Conservation (phyloP, 2,797 vertebrate genomes). For the Enteromius unitaeniatus region DNA sequence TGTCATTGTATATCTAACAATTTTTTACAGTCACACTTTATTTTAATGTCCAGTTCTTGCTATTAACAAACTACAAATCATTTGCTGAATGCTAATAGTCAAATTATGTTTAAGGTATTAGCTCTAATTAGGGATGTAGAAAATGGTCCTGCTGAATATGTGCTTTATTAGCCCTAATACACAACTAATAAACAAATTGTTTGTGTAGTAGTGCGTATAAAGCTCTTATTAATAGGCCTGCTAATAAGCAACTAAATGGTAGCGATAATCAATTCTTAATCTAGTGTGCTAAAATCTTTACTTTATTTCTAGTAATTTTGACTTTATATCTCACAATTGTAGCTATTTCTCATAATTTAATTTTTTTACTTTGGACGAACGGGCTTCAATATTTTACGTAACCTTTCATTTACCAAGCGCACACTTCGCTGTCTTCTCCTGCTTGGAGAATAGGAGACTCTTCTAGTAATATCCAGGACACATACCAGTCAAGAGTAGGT, state of each 20-base stretch:
- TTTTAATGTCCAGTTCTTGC: neutral
- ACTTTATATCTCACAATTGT: neutral
- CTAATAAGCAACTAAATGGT: neutral
- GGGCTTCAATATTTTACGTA: neutral
- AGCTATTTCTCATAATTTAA: neutral
- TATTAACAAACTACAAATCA: neutral
- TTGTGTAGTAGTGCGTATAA: no score
- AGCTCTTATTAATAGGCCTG: neutral
- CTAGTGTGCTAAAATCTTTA: neutral
- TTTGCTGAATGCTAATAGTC: no score
- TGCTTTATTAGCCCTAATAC: neutral
- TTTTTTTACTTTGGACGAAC: neutral
- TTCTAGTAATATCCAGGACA: slow-evolving; percentile 51
- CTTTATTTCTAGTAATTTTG: neutral
- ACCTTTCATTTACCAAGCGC: slow-evolving; percentile 53
- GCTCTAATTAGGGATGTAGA: neutral
- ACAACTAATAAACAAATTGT: neutral
- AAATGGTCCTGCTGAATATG: neutral
- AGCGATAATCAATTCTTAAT: neutral
- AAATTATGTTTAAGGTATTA: neutral
- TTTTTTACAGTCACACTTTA: neutral
- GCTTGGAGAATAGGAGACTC: slow-evolving; percentile 52
- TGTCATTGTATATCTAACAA: neutral
- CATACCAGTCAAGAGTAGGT: slow-evolving; percentile 57
- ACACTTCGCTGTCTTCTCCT: slow-evolving; percentile 41